Evolutionary conservation across 2,888 invertebrate genomes (phyloP), one percentile per base, ranked within the genome.

Genomic region (Hydraecia micacea): DNA sequence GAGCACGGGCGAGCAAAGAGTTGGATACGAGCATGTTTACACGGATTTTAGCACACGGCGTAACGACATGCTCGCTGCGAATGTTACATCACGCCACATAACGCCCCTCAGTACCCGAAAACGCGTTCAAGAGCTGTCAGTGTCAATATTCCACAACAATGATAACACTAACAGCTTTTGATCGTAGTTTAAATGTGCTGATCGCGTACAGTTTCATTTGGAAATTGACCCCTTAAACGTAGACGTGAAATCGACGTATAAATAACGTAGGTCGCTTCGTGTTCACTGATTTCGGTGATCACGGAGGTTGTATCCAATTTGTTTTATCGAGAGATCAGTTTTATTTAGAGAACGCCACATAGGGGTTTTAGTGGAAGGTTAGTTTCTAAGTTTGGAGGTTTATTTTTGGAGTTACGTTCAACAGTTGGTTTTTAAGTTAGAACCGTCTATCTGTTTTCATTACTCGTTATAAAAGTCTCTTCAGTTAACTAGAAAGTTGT

Each of bases 241-340:
- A 42, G 42, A 11, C 42, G 11, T 42, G 9, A 11, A 11, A 2
- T 65, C 81, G 68, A n/a, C 52, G 39, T 82, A 70, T 70, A 76
- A 75, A 69, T 36, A 69, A 70, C 32, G 36, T 15, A 60, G 58
- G 58, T 58, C 25, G 46, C 49, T 71, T 62, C 63, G 21, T 73
- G 69, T 66, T 78, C 73, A 83, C 58, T 71, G 79, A 83, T 79
- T 79, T 73, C 32, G n/a, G 46, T 36, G 42, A 66, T 77, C 68
- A 70, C 63, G 11, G 36, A 42, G 58, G 62, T 69, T 67, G 74
- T 39, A 80, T 65, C 65, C 58, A 69, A 75, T 81, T 79, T 67
- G 25, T 74, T 74, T 79, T 73, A 79, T 80, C 81, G n/a, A 25
- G 7, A n/a, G 32, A 32, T 80, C 74, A 52, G 36, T 60, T 52